Conservation (phyloP, 2,113 vertebrate species). For the Terrapene triunguis region DNA sequence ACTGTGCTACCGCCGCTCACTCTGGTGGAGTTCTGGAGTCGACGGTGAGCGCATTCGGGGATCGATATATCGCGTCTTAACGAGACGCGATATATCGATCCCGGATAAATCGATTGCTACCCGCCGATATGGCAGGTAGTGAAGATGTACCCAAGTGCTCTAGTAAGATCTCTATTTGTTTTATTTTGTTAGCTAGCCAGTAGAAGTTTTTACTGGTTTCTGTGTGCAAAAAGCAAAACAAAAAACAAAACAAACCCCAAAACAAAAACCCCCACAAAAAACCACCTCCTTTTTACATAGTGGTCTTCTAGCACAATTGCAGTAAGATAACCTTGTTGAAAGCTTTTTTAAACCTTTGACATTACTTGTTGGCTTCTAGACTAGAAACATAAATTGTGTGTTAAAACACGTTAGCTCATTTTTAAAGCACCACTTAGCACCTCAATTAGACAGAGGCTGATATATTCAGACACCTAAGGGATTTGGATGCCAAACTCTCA, state of each 20-base stretch:
- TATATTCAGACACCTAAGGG: neutral
- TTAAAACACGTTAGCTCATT: neutral
- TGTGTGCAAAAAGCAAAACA: neutral
- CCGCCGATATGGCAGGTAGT: too few species aligned
- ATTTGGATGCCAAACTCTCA: neutral
- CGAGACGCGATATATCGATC: too few species aligned
- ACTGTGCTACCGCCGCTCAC: too few species aligned
- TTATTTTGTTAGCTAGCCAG: neutral
- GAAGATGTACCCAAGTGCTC: neutral
- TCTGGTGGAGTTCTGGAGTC: too few species aligned
- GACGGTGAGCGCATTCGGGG: accelerated
- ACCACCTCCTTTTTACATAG: too few species aligned
- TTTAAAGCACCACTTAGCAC: neutral
- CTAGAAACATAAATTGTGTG: neutral
- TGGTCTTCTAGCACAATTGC: neutral
- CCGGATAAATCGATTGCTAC: too few species aligned
- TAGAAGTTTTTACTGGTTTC: neutral
- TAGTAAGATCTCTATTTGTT: neutral
- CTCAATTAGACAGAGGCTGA: neutral
- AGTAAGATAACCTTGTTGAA: neutral
- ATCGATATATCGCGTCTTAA: too few species aligned
- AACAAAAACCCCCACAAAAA: too few species aligned
- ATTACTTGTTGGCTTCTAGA: neutral
- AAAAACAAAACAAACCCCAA: neutral
- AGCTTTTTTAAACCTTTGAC: neutral